Conservation (phyloP, 2,113 vertebrate genomes). For the Chamaetylas fuelleborni region DNA sequence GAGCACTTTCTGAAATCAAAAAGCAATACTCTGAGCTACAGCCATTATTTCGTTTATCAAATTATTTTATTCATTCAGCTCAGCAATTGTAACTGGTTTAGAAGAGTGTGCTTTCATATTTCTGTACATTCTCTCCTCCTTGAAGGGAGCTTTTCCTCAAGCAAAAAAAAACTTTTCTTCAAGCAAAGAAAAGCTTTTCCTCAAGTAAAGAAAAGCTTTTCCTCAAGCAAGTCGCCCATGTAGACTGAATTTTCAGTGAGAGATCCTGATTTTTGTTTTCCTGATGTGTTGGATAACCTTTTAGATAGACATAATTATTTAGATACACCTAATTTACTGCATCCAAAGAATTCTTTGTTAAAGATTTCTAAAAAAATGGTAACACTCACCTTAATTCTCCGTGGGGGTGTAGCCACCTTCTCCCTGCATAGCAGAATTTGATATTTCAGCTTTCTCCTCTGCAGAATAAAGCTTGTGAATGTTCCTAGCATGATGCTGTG, state of each 20-base stretch:
- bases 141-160: neutral
- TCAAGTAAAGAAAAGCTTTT: neutral
- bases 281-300: neutral
- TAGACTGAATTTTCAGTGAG: neutral
- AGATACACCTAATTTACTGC: neutral
- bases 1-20: neutral
- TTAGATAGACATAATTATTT: neutral
- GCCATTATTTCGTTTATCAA: neutral
- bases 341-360: neutral
- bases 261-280: neutral
- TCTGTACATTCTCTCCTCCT: neutral
- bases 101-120: neutral
- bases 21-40: neutral
- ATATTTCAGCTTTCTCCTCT: constrained; percentile 25
- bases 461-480: constrained; percentile 32
- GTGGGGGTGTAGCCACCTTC: neutral
- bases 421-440: neutral
- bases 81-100: neutral
- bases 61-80: neutral
- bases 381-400: neutral
- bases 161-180: neutral
- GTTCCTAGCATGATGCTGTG: constrained; percentile 55
- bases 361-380: neutral
- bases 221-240: neutral
- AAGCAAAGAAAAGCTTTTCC: neutral